Percentiles rank a stretch among this genome's conserved stretches.
Conservation (phyloP, 1,140 invertebrate species). For the Hirudo medicinalis region DNA sequence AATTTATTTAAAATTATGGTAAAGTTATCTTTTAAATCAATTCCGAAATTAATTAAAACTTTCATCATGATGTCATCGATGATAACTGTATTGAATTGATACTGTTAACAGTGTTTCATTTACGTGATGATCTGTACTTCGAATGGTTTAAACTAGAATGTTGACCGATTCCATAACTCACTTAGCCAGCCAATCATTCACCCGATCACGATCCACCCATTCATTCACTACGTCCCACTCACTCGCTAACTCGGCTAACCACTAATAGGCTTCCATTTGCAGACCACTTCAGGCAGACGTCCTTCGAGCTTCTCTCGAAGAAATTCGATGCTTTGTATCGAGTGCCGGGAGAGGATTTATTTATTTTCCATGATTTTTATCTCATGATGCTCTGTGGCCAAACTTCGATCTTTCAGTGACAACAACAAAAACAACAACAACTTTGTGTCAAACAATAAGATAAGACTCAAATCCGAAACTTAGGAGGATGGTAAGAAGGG, state of each 20-base stretch:
- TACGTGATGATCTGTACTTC: background rate
- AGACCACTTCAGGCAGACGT: no score
- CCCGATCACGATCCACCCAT: background rate
- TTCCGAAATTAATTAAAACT: background rate
- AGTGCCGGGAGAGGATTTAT: no score
- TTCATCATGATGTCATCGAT: background rate
- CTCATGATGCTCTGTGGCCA: no score
- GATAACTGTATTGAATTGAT: background rate
- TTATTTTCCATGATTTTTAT: no score
- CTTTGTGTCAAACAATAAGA: no score
- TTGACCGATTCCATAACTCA: background rate
- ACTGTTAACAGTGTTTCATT: background rate
- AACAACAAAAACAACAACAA: no score
- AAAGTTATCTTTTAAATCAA: background rate
- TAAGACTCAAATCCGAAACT: no score
- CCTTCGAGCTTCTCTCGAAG: no score
- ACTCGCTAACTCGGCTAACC: background rate
- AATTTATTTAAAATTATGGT: background rate
- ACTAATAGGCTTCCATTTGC: no score
- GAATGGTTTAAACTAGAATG: background rate
- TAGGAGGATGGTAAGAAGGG: no score
- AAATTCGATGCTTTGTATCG: no score
- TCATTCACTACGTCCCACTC: background rate
- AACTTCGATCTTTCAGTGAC: no score
- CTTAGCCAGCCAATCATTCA: background rate